Base-by-base conservation (phyloP, 2,113 vertebrate species). In the Chascanopsetta lugubris region DNA sequence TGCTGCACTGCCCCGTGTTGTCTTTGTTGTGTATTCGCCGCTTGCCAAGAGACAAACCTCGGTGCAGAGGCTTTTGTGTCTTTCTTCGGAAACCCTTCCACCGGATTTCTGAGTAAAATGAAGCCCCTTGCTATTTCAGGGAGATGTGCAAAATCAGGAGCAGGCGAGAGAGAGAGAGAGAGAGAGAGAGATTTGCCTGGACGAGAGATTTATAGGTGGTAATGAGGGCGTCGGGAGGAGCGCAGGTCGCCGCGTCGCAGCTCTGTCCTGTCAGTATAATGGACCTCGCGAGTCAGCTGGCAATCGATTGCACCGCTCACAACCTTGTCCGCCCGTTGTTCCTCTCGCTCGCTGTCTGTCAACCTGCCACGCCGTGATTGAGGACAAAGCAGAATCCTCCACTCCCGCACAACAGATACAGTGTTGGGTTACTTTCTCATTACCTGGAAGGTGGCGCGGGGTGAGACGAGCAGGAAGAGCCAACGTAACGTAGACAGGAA, bases 181-280 rank as follows among this genome's bases (percentile, higher is more conserved):
- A 62, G 61, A 48, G 26, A 22, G 64, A 67, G 70, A 77, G 80
- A 82, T 83, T 79, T 77, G 82, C 79, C 88, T 72, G 69, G 77
- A 72, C 38, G 85, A 89, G 85, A 83, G 80, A 84, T 82, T 77
- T 71, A 77, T 77, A 72, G 82, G 69, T 84, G 70, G 88, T 86
- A 89, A 88, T 86, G 85, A 90, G 88, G 75, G 67, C 38, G 56
- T 75, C 56, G 71, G 29, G 61, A 48, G 70, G 75, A 83, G 79
- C 74, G 82, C 79, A 68, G 82, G 80, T 86, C 68, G 45, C 67
- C 61, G 69, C 78, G 84, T 75, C 75, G 73, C 72, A 72, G 77
- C 85, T 84, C 72, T 1, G 62, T 61, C 73, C 80, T 82, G 85
- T 89, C 88, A 89, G 73, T 66, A 74, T 87, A 88, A 87, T 80